Evolutionary conservation across 2,797 vertebrate species (phyloP).

Genomic region (Halcyon smyrnensis): DNA sequence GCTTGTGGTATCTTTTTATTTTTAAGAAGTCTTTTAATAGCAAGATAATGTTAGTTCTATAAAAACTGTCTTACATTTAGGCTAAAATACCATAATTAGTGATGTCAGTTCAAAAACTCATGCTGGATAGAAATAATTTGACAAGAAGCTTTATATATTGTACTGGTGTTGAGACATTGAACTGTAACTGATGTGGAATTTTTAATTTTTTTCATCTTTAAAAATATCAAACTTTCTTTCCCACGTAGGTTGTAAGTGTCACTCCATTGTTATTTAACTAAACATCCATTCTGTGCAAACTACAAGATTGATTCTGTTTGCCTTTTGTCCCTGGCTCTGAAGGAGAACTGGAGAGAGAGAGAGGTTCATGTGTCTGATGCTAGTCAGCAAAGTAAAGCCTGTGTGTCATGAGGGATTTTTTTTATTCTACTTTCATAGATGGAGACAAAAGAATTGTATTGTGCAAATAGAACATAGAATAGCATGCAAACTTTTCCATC

Average conservation of each 20-base stretch:
- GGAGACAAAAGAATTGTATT: constrained; percentile 14
- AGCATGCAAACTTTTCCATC: not conserved
- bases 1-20: constrained; percentile 10
- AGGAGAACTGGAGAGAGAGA: not conserved
- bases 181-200: not conserved
- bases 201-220: not conserved
- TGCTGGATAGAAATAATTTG: constrained; percentile 25
- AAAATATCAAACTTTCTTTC: constrained; percentile 15
- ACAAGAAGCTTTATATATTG: not conserved
- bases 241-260: not conserved
- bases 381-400: not conserved
- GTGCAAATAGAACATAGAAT: constrained; percentile 5
- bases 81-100: not conserved
- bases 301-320: constrained; percentile 16
- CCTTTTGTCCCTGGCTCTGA: not conserved
- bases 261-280: not conserved
- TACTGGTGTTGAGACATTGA: not conserved
- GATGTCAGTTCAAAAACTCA: constrained; percentile 32
- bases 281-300: not conserved
- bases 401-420: not conserved
- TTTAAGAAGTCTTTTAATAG: constrained; percentile 22
- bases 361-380: not conserved
- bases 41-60: constrained; percentile 35
- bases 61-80: not conserved
- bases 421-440: not conserved